Base-by-base conservation (phyloP, 2,888 invertebrate genomes). In the Plebejus melissa region DNA sequence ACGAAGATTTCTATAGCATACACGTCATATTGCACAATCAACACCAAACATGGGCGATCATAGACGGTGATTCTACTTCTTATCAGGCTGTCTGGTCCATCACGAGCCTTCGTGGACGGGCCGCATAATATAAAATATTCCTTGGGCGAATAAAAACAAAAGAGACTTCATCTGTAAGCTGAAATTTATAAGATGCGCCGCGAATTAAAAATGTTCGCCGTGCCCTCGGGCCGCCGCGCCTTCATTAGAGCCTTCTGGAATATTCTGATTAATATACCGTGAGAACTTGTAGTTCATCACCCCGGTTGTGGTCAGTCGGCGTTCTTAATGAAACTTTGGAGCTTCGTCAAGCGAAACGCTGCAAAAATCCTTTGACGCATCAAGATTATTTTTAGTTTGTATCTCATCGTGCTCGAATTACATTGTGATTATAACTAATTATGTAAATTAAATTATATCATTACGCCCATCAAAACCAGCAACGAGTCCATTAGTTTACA, bases 151-250 rank as follows among this genome's bases (percentile, higher is more conserved):
- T 88, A 87, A 89, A 90, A 91, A 90, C 89, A 90, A 91, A 90
- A 85, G 88, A 84, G 87, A 88, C 86, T 90, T 88, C 87, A 88
- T 87, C 87, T 86, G 81, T 82, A 83, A 86, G 86, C 85, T 86
- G 88, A 88, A 90, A 91, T 91, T 91, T 91, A 91, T 91, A 90
- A 90, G 91, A 91, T 91, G 89, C 91, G 91, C 88, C 83, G 85
- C 83, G 91, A 91, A 92, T 92, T 91, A 90, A 91, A 91, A 91
- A 91, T 91, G 90, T 90, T 91, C 90, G 88, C 89, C 84, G 82
- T 88, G 85, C 91, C 90, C 92, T 90, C 81, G 78, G 89, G 89
- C 88, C 86, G 83, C 83, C 83, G 81, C 81, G 85, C 85, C 88
- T 90, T 91, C 90, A 91, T 91, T 91, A 91, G 87, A 86, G 81